Percentiles rank a stretch among this genome's conserved stretches.
These are phyloP conservation scores for Minunthozetes semirufus DNA, from an alignment of 2,888 invertebrate species.

Conservation along the genomic window DNA sequence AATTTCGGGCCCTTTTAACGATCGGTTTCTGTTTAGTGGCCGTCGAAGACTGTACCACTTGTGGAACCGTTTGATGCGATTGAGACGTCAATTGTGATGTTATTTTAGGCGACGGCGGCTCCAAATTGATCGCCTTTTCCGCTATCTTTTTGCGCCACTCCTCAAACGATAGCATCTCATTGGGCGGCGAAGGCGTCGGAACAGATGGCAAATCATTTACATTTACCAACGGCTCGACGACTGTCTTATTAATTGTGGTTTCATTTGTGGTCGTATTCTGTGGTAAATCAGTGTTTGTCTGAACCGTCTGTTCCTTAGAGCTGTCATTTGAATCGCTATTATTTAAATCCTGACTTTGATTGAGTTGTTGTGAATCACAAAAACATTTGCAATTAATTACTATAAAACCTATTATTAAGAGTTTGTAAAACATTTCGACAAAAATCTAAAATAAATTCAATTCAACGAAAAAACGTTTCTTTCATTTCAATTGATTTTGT, in stretches of 20 bases:
- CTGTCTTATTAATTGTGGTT: neutral
- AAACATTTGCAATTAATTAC: no score
- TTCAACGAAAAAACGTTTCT: no score
- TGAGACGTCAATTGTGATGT: neutral
- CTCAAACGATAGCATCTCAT: slow-evolving; percentile 36
- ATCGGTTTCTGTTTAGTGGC: neutral
- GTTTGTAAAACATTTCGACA: no score
- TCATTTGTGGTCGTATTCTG: neutral
- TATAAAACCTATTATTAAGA: no score
- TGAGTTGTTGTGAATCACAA: neutral
- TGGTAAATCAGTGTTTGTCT: neutral
- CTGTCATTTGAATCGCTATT: neutral
- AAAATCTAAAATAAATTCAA: no score
- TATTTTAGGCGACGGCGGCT: neutral
- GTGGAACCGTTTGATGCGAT: neutral
- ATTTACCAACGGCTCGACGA: neutral
- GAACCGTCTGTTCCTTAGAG: neutral
- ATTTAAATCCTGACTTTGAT: neutral
- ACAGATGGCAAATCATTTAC: neutral
- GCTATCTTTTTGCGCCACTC: slow-evolving; percentile 36
- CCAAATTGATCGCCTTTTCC: neutral
- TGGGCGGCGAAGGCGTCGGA: slow-evolving; percentile 4
- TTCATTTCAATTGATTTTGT: no score
- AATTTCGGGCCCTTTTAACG: slow-evolving; percentile 56
- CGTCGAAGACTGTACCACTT: neutral